Evolutionary conservation across 2,797 vertebrate species (phyloP).

Genomic region (Allobates femoralis): DNA sequence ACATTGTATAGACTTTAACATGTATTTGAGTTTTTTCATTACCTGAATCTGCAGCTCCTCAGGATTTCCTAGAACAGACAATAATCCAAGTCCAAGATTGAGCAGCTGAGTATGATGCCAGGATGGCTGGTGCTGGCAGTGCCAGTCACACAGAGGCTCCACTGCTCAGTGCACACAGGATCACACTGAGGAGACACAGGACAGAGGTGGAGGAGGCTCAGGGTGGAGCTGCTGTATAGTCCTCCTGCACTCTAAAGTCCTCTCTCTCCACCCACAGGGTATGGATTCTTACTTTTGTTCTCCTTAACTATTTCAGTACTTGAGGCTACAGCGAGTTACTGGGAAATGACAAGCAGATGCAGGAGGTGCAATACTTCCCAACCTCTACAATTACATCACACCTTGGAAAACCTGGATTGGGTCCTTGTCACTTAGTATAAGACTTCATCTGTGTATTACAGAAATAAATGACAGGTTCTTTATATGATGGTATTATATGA

Average conservation of each 20-base stretch:
- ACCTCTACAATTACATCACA: neutral
- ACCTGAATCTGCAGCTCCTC: slow-evolving; percentile 9
- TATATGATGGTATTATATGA: neutral
- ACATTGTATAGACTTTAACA: neutral
- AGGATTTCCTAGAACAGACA: neutral
- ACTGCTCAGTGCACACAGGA: neutral
- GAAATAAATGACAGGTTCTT: neutral
- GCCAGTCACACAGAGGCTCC: slow-evolving; percentile 3
- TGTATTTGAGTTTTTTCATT: neutral
- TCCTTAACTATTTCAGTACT: slow-evolving; percentile 16
- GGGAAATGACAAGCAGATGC: slow-evolving; percentile 11
- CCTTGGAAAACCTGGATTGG: neutral
- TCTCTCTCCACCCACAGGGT: slow-evolving; percentile 26
- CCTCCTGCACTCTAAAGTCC: neutral
- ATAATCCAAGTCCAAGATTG: slow-evolving; percentile 3
- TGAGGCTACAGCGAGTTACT: neutral
- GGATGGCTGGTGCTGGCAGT: neutral
- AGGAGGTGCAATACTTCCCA: neutral
- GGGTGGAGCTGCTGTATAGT: slow-evolving; percentile 26
- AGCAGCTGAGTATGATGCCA: neutral
- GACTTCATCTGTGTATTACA: neutral
- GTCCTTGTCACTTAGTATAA: neutral
- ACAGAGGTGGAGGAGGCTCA: slow-evolving; percentile 11
- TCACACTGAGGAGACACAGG: neutral
- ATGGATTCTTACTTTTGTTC: slow-evolving; percentile 11